phyloP scores from a whole-genome alignment of 2,113 vertebrate genomes.

The Sinocyclocheilus anshuiensis region DNA sequence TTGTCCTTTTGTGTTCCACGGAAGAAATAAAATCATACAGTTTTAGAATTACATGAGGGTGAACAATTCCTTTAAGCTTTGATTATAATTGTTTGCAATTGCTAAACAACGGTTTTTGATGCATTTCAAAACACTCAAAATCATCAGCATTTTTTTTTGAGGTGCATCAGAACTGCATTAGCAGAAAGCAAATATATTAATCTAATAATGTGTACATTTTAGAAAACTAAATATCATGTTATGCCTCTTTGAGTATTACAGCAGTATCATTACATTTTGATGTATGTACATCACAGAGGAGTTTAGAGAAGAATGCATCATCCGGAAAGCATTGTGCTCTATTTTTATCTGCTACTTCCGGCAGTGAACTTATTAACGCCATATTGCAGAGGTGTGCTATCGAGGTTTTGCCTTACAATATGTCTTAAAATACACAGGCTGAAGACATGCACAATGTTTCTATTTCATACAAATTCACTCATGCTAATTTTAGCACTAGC shows the following conservation, averaged over 20 bases:
- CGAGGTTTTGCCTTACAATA: neutral
- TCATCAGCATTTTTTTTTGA: neutral
- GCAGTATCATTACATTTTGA: neutral
- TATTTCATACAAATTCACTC: slow-evolving; percentile 1
- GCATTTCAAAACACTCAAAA: neutral
- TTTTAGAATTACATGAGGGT: neutral
- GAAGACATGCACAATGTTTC: neutral
- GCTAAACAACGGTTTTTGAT: neutral
- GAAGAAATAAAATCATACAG: neutral
- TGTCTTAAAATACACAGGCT: neutral
- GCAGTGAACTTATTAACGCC: neutral
- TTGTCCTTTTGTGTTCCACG: too few species aligned
- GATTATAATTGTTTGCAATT: neutral
- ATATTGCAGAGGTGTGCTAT: neutral
- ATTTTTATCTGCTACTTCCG: neutral
- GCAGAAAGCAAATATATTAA: neutral
- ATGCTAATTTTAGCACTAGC: neutral
- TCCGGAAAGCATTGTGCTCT: neutral
- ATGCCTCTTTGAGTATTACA: neutral
- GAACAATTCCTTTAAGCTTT: neutral
- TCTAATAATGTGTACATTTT: neutral
- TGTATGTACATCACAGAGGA: neutral
- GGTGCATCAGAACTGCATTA: neutral
- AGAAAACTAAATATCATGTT: neutral
- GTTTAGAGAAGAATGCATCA: neutral